A percentile compares a stretch with the other conserved stretches of the same genome.
These are phyloP conservation scores for Chionodraco myersi DNA, from an alignment of 2,113 vertebrate genomes.

Conservation along the genomic window DNA sequence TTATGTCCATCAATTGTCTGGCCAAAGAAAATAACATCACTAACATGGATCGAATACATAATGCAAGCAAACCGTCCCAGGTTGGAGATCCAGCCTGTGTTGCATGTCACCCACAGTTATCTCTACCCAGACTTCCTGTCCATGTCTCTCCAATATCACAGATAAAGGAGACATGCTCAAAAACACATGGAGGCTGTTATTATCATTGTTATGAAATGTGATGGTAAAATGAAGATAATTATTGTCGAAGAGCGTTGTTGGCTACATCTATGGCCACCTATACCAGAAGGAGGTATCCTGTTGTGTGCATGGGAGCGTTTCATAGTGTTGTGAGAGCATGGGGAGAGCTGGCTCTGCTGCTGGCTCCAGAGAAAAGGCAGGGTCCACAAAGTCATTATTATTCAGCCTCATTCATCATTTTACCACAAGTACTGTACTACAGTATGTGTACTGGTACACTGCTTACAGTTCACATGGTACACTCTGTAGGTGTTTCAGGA, in stretches of 20 bases:
- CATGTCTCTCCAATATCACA: neutral
- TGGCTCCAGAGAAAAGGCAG: too few relatives aligned
- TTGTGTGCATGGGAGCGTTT: neutral
- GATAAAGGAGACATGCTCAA: neutral
- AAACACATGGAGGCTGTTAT: too few relatives aligned
- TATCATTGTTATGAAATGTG: neutral
- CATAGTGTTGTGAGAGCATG: neutral
- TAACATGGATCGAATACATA: neutral
- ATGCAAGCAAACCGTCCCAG: neutral
- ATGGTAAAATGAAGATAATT: neutral
- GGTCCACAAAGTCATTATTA: neutral
- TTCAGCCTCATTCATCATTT: neutral
- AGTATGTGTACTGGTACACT: neutral
- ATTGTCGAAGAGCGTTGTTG: neutral
- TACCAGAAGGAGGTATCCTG: neutral
- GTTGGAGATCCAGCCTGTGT: neutral
- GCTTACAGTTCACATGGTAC: constrained; percentile 3
- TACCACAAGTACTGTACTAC: neutral
- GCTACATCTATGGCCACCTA: neutral
- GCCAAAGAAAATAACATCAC: too few relatives aligned
- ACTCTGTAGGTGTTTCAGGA: neutral
- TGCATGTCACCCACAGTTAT: neutral
- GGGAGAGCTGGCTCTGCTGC: neutral
- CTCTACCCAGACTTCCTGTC: neutral
- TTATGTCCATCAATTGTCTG: too few relatives aligned